These are phyloP conservation scores for Takifugu rubripes DNA, from an alignment of 2,797 vertebrate species.

Conservation along the genomic window DNA sequence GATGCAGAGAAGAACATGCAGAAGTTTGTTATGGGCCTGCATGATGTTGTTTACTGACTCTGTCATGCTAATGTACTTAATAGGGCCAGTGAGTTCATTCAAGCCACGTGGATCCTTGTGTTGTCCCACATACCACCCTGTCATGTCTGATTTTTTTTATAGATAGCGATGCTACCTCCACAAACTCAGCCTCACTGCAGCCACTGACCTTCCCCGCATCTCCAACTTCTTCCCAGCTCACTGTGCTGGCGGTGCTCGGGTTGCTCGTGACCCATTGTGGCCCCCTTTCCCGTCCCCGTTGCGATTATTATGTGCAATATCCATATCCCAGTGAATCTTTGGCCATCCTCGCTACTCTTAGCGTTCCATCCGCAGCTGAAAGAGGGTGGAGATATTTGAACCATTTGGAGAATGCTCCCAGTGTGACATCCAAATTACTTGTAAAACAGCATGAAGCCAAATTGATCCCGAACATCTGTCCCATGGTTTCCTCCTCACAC, in stretches of 20 bases:
- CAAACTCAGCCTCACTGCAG: slow-evolving; percentile 46
- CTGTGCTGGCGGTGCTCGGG: slow-evolving; percentile 17
- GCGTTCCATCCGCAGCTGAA: slow-evolving; percentile 41
- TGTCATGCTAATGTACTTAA: slow-evolving; percentile 61
- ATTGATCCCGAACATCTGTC: slow-evolving; percentile 70
- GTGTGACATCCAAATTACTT: slow-evolving; percentile 60
- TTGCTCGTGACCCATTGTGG: slow-evolving; percentile 14
- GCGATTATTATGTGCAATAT: slow-evolving; percentile 20
- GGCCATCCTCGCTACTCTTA: slow-evolving; percentile 18
- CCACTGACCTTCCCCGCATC: slow-evolving; percentile 34
- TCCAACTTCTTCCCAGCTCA: slow-evolving; percentile 20
- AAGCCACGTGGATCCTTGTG: slow-evolving; percentile 33
- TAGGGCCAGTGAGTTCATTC: slow-evolving; percentile 58
- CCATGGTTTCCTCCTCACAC: slow-evolving; percentile 34
- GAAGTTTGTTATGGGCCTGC: too few species aligned
- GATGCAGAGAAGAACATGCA: slow-evolving; percentile 33
- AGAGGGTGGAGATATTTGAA: slow-evolving; percentile 61
- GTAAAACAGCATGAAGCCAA: slow-evolving; percentile 38
- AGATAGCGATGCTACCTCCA: slow-evolving; percentile 49
- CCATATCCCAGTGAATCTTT: slow-evolving; percentile 31
- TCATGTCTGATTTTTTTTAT: slow-evolving; percentile 47
- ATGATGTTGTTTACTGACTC: slow-evolving; percentile 47
- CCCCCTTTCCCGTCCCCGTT: slow-evolving; percentile 20
- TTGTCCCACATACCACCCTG: slow-evolving; percentile 31
- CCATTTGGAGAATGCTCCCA: slow-evolving; percentile 69